These are phyloP conservation scores for Mylabris phalerata DNA, from an alignment of 1,140 invertebrate species.

Conservation along the genomic window DNA sequence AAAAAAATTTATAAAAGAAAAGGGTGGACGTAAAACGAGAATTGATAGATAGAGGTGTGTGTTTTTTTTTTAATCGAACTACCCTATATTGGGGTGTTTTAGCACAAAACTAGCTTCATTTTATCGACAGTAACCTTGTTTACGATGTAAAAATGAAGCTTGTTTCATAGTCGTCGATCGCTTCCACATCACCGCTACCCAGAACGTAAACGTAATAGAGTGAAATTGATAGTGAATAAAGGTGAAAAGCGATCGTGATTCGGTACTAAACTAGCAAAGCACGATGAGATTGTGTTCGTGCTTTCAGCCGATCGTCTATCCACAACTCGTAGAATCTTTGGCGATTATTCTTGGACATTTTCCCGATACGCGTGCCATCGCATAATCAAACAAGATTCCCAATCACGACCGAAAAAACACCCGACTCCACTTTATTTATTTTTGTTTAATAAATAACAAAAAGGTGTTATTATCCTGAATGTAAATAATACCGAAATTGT, in stretches of 20 bases:
- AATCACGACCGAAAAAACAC: too few species aligned
- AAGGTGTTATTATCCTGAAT: too few species aligned
- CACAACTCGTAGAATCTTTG: conserved; percentile 1
- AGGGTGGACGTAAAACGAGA: too few species aligned
- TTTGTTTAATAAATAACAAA: too few species aligned
- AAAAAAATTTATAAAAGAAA: too few species aligned
- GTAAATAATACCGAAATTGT: too few species aligned
- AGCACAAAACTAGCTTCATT: not conserved
- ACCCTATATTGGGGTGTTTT: too few species aligned
- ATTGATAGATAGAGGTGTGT: too few species aligned
- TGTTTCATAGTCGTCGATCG: conserved; percentile 36
- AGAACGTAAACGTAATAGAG: conserved; percentile 36
- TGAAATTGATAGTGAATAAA: conserved; percentile 38
- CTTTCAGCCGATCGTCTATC: not conserved
- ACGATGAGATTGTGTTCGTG: conserved; percentile 26
- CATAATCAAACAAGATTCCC: conserved; percentile 34
- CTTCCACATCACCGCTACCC: conserved; percentile 1
- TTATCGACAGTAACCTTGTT: conserved; percentile 33
- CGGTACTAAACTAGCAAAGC: conserved; percentile 31
- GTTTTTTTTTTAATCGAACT: too few species aligned
- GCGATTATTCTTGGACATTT: conserved; percentile 23
- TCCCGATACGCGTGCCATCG: conserved; percentile 30
- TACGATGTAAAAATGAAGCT: conserved; percentile 36
- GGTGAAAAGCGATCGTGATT: conserved; percentile 38
- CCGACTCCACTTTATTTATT: too few species aligned